Evolutionary conservation across 1,140 invertebrate genomes (phyloP).

Genomic region (Anastrepha ludens): DNA sequence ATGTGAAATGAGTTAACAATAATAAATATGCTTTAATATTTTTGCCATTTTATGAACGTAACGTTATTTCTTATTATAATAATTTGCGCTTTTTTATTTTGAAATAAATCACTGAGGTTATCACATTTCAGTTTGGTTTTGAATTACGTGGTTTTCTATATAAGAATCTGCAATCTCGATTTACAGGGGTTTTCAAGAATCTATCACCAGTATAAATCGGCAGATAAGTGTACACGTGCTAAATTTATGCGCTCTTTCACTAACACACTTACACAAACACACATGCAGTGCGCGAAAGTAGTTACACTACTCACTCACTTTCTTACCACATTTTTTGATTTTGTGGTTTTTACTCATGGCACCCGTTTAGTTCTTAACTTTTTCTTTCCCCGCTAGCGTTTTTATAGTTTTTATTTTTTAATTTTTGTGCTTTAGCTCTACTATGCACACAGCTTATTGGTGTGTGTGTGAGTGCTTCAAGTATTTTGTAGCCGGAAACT

Average conservation of each 20-base stretch:
- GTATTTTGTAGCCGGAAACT: conserved; percentile 42
- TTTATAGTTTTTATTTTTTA: background rate
- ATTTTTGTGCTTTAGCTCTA: background rate
- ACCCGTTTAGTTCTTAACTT: background rate
- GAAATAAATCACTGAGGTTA: too few relatives aligned
- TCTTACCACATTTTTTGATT: background rate
- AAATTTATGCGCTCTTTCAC: background rate
- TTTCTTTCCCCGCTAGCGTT: conserved; percentile 8
- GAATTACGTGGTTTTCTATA: too few relatives aligned
- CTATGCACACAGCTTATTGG: background rate
- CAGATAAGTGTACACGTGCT: too few relatives aligned
- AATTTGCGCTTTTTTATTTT: too few relatives aligned
- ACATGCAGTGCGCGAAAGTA: background rate
- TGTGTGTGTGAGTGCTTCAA: background rate
- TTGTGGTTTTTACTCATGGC: background rate
- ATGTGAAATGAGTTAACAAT: too few relatives aligned
- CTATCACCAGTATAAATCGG: too few relatives aligned
- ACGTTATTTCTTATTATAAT: too few relatives aligned
- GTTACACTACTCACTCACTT: conserved; percentile 14
- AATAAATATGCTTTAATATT: too few relatives aligned
- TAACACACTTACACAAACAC: background rate
- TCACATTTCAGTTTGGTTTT: too few relatives aligned
- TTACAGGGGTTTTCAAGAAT: too few relatives aligned
- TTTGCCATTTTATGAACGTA: too few relatives aligned
- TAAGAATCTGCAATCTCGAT: too few relatives aligned